Evolutionary conservation across 2,797 vertebrate genomes (phyloP), one percentile per base, ranked within the genome.

Genomic region (Fundulus diaphanus): DNA sequence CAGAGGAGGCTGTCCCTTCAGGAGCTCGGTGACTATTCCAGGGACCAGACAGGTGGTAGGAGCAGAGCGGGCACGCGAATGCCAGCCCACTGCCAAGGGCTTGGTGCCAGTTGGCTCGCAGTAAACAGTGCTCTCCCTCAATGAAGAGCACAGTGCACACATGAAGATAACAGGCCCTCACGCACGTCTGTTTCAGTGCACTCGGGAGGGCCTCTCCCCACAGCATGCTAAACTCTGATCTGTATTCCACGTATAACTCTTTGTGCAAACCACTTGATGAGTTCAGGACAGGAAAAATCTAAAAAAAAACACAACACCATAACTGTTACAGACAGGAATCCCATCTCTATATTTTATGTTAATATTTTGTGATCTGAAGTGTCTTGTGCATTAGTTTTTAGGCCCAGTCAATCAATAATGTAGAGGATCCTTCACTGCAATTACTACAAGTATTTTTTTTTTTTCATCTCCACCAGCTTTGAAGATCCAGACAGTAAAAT

Each of bases 41-140:
- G 89, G 84, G 89, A 90, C 85, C 88, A 93, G 94, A 94, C 94
- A 96, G 95, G 95, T 96, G 95, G 95, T 87, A 87, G 85, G 90
- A 92, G 91, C 87, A 86, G 91, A 93, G 88, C 75, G 84, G 92
- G 92, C 91, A 90, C 79, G 80, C 84, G 73, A 91, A 90, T 66
- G 81, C 84, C 87, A 90, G 68, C 78, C 73, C 79, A 70, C 78
- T 90, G 92, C 94, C 94, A 94, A 87, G 84, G 92, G 92, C 91
- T 81, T 65, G 0, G 48, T 84, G 94, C 94, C 95, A 95, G 89
- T 88, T 95, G 94, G 94, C 94, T 87, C 78, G 9, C 63, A 74
- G 72, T 85, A 88, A 92, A 88, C 89, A 88, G 89, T 86, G 75
- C 79, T 76, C 91, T 92, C 86, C 80, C 85, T 92, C 88, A 81